Evolutionary conservation across 2,888 invertebrate species (phyloP), one percentile per base, ranked within the genome.

Genomic region (Xanthorhoe designata): DNA sequence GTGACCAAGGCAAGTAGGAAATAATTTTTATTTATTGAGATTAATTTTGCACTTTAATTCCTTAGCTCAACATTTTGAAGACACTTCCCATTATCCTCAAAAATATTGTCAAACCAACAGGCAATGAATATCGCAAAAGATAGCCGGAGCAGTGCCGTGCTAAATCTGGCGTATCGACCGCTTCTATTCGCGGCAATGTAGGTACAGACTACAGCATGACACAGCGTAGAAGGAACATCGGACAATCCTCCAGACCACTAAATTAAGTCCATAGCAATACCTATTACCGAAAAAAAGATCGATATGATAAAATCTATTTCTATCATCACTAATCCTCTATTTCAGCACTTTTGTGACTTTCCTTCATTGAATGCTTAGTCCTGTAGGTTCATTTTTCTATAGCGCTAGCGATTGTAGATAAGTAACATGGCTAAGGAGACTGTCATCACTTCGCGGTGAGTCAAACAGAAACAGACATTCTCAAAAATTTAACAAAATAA

Each of bases 161-260:
- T 63, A 58, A 67, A 69, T 71, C 69, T 67, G 61, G 66, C 63
- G 55, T 69, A 71, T 71, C 71, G 71, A 71, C 63, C 71, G 68
- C 49, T 58, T 56, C 57, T 66, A 52, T 66, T 61, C 56, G 29
- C 47, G 64, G 58, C 66, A 38, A 29, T 53, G 66, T 64, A 61
- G 54, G 58, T 61, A 57, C 52, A 42, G 38, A 42, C 38, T 42
- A 42, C 38, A 42, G 38, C 38, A 42, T 10, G 38, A 42, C 38
- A 42, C 38, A 42, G 13, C 13, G 3, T 13, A 42, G 13, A 42
- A 38, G 38, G 9, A 42, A 13, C 38, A 13, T 13, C 38, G 0
- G 13, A 5, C 2, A 42, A 42, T 4, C 24, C 1, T 24, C 4
- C 24, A 24, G n/a, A 24, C 24, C 1, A 24, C 4, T 24, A 24